A percentile compares a stretch with the other conserved stretches of the same genome.
Conservation (phyloP, 2,888 invertebrate species). For the Anaspis maculata region DNA sequence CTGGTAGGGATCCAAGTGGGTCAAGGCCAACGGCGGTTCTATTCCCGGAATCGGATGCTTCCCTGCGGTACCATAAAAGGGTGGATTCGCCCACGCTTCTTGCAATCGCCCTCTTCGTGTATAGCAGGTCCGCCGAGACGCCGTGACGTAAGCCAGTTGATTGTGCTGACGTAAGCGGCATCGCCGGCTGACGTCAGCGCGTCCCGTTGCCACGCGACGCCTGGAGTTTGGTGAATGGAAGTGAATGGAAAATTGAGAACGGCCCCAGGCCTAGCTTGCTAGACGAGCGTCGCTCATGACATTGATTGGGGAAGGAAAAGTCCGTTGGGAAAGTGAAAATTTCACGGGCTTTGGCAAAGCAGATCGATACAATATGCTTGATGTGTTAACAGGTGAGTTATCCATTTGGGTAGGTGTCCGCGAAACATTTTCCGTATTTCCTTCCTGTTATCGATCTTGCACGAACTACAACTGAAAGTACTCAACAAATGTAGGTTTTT, state of each 20-base stretch:
- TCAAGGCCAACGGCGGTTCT: conserved; percentile 12
- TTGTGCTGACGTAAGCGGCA: conserved; percentile 21
- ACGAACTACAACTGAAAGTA: too few species aligned
- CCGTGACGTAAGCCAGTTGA: conserved; percentile 27
- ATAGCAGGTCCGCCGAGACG: conserved; percentile 26
- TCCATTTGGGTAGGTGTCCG: too few species aligned
- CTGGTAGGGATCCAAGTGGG: too few species aligned
- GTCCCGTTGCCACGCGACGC: conserved; percentile 24
- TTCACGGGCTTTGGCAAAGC: too few species aligned
- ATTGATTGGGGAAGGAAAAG: conserved; percentile 18
- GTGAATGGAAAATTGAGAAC: conserved; percentile 27
- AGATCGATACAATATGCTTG: too few species aligned
- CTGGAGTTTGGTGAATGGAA: conserved; percentile 17
- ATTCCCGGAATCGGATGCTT: conserved; percentile 9
- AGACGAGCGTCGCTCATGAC: conserved; percentile 16
- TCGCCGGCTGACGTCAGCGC: conserved; percentile 24
- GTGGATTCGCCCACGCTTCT: conserved; percentile 21
- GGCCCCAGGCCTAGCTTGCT: conserved; percentile 21
- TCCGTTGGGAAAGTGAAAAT: conserved; percentile 21
- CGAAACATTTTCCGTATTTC: too few species aligned
- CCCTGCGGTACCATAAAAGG: conserved; percentile 13
- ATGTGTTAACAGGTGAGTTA: too few species aligned
- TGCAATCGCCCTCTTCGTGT: conserved; percentile 17
- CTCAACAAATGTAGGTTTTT: too few species aligned
- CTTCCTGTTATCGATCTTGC: too few species aligned